A percentile compares a stretch with the other conserved stretches of the same genome.
Evolutionary conservation across 2,797 vertebrate species (phyloP).

Genomic region (Orestias chungarensis): DNA sequence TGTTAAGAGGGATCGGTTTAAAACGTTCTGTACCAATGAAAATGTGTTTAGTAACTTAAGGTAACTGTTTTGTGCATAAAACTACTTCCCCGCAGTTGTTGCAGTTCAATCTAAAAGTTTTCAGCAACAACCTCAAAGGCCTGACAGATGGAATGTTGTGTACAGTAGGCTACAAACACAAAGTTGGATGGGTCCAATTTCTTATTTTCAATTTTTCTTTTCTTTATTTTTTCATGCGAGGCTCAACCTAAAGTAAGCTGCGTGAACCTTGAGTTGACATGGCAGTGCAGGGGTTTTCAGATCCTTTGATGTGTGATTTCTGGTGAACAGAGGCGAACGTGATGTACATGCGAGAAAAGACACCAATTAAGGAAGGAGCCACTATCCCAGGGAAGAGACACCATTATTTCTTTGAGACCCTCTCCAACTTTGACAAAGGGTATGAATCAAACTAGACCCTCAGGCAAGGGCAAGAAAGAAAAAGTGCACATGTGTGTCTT

Average conservation of each 20-base stretch:
- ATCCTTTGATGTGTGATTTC: slow-evolving; percentile 70
- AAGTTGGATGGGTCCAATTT: slow-evolving; percentile 20
- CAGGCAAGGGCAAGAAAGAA: slow-evolving; percentile 64
- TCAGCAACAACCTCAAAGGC: slow-evolving; percentile 13
- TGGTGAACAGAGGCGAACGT: slow-evolving; percentile 70
- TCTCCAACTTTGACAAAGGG: slow-evolving; percentile 76
- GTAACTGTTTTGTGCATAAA: background rate
- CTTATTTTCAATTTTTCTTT: slow-evolving; percentile 14
- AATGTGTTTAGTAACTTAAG: background rate
- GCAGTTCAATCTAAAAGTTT: slow-evolving; percentile 3
- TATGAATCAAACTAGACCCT: slow-evolving; percentile 75
- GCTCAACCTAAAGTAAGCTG: slow-evolving; percentile 40
- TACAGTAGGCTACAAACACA: slow-evolving; percentile 9
- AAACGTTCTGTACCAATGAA: background rate
- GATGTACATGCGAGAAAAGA: slow-evolving; percentile 73
- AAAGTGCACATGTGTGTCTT: slow-evolving; percentile 24
- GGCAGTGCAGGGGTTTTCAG: slow-evolving; percentile 59
- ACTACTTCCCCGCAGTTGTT: slow-evolving; percentile 2
- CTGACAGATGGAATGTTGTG: background rate
- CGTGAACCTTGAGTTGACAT: slow-evolving; percentile 53
- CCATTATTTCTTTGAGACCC: slow-evolving; percentile 74
- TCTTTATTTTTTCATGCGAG: slow-evolving; percentile 25
- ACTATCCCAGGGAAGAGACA: slow-evolving; percentile 64
- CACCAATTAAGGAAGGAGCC: slow-evolving; percentile 73
- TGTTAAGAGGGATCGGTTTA: slow-evolving; percentile 5